phyloP scores from a whole-genome alignment of 2,797 vertebrate genomes.

The Gymnoscopelus microlampas region DNA sequence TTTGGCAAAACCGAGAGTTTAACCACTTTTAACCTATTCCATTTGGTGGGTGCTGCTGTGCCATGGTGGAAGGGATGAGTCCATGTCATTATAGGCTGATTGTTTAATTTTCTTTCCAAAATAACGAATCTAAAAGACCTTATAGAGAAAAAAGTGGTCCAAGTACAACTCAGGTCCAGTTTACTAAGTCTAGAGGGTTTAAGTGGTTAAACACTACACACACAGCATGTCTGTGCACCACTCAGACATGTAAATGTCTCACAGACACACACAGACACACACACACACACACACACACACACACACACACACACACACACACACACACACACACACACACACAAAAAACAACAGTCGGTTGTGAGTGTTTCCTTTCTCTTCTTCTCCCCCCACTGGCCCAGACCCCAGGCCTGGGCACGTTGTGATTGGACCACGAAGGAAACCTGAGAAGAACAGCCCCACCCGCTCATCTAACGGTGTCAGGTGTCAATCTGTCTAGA shows the following conservation, averaged over 20 bases:
- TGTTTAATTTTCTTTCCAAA: too few relatives aligned
- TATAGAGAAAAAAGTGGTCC: too few relatives aligned
- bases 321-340: not conserved
- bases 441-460: slow-evolving; percentile 56
- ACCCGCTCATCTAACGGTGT: slow-evolving; percentile 54
- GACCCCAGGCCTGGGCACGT: slow-evolving; percentile 27
- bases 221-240: slow-evolving; percentile 25
- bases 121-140: too few relatives aligned
- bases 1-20: too few relatives aligned
- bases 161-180: too few relatives aligned
- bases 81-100: too few relatives aligned
- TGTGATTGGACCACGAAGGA: slow-evolving; percentile 60
- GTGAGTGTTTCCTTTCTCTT: slow-evolving; percentile 12
- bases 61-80: too few relatives aligned
- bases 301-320: slow-evolving; percentile 18
- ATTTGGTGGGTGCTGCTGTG: too few relatives aligned
- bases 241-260: slow-evolving; percentile 9
- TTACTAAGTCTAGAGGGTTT: too few relatives aligned
- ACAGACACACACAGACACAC: slow-evolving; percentile 21
- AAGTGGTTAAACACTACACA: slow-evolving; percentile 59
- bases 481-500: slow-evolving; percentile 56
- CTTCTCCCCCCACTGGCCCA: slow-evolving; percentile 23
- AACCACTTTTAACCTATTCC: too few relatives aligned
- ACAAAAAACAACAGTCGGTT: slow-evolving; percentile 9
- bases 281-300: not conserved